A percentile compares a stretch with the other conserved stretches of the same genome.
Conservation (phyloP, 2,113 vertebrate genomes). For the Anolis sagrei region DNA sequence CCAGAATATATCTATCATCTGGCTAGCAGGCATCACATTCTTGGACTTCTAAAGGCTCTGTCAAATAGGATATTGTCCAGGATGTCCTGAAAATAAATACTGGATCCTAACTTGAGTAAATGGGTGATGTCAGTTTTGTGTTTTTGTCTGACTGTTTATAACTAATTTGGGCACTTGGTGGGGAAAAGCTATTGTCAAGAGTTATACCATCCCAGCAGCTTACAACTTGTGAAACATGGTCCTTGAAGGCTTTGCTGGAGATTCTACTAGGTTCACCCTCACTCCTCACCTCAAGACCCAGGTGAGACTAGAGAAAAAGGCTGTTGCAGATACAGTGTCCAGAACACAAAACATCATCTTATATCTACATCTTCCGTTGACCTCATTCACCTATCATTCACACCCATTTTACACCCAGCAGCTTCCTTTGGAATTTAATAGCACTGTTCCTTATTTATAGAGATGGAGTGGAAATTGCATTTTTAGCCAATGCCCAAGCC, state of each 20-base stretch:
- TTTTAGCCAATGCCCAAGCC: slow-evolving; percentile 47
- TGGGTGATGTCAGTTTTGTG: not conserved
- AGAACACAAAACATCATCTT: not conserved
- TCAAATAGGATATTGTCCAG: no score
- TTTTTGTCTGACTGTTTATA: not conserved
- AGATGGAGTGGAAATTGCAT: accelerated
- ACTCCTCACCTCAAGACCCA: no score
- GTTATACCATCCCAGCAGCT: not conserved
- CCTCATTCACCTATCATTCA: not conserved
- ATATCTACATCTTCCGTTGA: accelerated
- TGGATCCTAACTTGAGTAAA: not conserved
- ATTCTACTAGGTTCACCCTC: no score
- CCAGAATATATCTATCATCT: no score
- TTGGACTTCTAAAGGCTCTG: no score
- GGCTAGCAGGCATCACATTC: no score
- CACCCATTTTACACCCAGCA: accelerated
- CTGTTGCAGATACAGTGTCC: not conserved
- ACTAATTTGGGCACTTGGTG: not conserved
- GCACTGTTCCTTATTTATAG: slow-evolving; percentile 8
- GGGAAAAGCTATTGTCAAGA: not conserved
- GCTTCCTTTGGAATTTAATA: slow-evolving; percentile 2
- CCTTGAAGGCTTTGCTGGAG: no score
- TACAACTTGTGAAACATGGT: not conserved
- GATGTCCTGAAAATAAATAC: not conserved
- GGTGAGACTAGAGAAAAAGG: no score